These are phyloP conservation scores for Lacerta bilineata DNA, from an alignment of 2,797 vertebrate species.

Conservation along the genomic window DNA sequence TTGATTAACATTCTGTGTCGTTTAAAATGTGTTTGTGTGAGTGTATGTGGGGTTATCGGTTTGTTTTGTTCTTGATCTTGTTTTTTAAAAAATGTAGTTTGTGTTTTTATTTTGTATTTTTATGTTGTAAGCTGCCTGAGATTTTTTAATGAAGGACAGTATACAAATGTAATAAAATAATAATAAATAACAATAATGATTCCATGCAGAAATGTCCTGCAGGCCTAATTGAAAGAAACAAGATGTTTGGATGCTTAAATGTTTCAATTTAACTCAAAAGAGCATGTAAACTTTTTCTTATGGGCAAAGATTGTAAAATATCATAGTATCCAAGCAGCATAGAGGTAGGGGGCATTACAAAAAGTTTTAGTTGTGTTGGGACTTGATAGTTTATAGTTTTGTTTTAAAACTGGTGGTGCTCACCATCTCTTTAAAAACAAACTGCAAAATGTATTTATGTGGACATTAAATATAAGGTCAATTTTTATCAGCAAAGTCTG, in stretches of 20 bases:
- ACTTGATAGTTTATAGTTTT: slow-evolving; percentile 28
- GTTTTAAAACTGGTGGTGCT: slow-evolving; percentile 41
- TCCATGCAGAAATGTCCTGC: background rate
- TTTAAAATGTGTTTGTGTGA: too few species aligned
- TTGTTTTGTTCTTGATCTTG: too few species aligned
- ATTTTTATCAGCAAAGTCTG: slow-evolving; percentile 27
- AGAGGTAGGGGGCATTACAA: background rate
- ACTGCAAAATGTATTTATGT: background rate
- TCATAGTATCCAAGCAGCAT: background rate
- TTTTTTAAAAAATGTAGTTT: too few species aligned
- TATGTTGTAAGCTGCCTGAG: too few species aligned
- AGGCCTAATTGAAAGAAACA: background rate
- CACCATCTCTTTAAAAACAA: slow-evolving; percentile 15
- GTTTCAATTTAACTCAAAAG: background rate
- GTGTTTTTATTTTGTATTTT: too few species aligned
- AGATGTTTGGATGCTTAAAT: background rate
- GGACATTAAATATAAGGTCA: slow-evolving; percentile 1
- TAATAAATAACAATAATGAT: too few species aligned
- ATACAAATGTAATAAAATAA: too few species aligned
- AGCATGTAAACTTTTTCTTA: background rate
- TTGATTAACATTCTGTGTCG: too few species aligned
- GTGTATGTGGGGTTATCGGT: too few species aligned
- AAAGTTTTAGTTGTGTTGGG: background rate
- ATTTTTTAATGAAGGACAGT: too few species aligned
- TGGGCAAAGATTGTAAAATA: background rate